Conservation (phyloP, 2,797 vertebrate species). For the Coilia nasus region DNA sequence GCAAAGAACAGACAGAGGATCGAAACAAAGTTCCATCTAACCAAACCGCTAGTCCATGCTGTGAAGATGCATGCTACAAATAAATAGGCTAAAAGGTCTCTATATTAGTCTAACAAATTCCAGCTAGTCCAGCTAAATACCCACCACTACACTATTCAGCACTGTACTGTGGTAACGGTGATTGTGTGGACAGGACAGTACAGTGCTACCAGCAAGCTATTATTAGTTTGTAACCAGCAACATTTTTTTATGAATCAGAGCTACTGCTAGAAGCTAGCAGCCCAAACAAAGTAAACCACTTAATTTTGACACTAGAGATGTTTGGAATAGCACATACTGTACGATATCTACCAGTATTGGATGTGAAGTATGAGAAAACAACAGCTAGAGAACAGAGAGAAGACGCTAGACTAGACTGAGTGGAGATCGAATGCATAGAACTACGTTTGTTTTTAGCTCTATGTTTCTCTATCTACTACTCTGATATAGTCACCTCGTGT, state of each 20-base stretch:
- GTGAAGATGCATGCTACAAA: slow-evolving; percentile 67
- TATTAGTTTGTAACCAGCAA: slow-evolving; percentile 80
- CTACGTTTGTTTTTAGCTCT: slow-evolving; percentile 81
- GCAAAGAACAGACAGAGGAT: slow-evolving; percentile 14
- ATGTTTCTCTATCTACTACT: slow-evolving; percentile 78
- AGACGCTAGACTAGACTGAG: slow-evolving; percentile 78
- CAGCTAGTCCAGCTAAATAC: slow-evolving; percentile 78
- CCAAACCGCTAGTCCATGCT: slow-evolving; percentile 65
- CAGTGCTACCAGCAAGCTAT: slow-evolving; percentile 70
- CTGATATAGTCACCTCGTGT: slow-evolving; percentile 84
- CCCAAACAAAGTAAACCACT: slow-evolving; percentile 70
- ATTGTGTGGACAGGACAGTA: slow-evolving; percentile 70
- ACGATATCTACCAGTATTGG: slow-evolving; percentile 20
- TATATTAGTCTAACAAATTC: slow-evolving; percentile 79
- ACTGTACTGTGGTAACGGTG: slow-evolving; percentile 76
- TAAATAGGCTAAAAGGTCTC: slow-evolving; percentile 62
- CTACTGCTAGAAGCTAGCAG: slow-evolving; percentile 71
- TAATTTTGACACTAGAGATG: slow-evolving; percentile 53
- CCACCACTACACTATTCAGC: slow-evolving; percentile 76
- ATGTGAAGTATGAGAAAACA: slow-evolving; percentile 20
- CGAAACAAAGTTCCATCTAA: slow-evolving; percentile 44
- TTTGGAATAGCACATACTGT: not conserved
- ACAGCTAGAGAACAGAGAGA: slow-evolving; percentile 75
- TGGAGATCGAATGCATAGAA: slow-evolving; percentile 75
- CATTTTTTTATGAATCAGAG: slow-evolving; percentile 58